Conservation (phyloP, 2,113 vertebrate genomes). For the Siniperca chuatsi region DNA sequence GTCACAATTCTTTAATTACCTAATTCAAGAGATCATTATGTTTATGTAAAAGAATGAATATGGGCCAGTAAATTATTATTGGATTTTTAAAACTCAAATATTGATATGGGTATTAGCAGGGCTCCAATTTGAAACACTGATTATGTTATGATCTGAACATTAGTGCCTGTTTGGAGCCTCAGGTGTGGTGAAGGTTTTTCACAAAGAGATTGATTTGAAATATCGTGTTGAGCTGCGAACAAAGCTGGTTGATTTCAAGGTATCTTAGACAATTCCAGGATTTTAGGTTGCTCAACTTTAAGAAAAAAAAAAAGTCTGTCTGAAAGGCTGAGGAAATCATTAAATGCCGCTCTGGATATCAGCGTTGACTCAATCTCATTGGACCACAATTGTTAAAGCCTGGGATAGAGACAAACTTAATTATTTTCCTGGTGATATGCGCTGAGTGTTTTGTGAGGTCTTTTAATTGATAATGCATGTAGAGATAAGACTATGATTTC, state of each 20-base stretch:
- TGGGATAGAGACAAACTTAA: not conserved
- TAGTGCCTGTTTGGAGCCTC: not conserved
- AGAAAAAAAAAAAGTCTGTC: not conserved
- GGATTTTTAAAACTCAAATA: not conserved
- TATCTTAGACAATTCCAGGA: not conserved
- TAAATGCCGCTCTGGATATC: not conserved
- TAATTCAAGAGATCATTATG: not conserved
- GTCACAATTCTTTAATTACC: not conserved
- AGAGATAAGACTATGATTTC: conserved; percentile 35
- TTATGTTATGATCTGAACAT: not conserved
- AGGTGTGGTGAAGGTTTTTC: not conserved
- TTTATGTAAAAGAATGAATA: not conserved
- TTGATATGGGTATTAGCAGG: rapidly evolving
- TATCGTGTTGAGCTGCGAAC: not conserved
- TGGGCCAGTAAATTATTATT: not conserved
- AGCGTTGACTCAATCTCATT: not conserved
- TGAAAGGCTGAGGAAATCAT: conserved; percentile 9
- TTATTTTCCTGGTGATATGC: conserved; percentile 36
- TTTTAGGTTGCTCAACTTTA: not conserved
- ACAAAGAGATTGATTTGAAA: not conserved
- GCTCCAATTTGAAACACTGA: not conserved
- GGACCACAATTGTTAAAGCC: conserved; percentile 1
- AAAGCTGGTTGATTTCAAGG: conserved; percentile 16
- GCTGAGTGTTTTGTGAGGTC: conserved; percentile 16
- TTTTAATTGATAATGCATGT: conserved; percentile 38